Evolutionary conservation across 1,140 invertebrate genomes (phyloP), one percentile per base, ranked within the genome.

Genomic region (Aphis gossypii): DNA sequence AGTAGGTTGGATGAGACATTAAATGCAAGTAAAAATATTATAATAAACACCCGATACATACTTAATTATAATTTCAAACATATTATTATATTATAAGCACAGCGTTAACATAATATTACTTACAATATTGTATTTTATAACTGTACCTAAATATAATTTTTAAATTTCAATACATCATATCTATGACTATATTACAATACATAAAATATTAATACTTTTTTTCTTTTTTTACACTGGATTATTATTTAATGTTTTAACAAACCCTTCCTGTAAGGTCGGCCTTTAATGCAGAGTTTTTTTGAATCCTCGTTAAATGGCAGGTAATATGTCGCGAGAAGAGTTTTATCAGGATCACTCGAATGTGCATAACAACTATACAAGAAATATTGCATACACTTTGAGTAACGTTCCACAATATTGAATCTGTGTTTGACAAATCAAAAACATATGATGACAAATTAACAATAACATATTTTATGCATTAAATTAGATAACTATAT

Each of bases 301-400:
- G 60, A 14, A 14, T 14, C 11, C n/a, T n/a, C 60, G 1, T 11
- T n/a, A 14, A 1, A 0, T 76, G 60, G 30, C 30, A 20, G 3
- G 18, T 51, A 5, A 68, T n/a, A n/a, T 14, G 0, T n/a, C 11
- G 0, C 0, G 1, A 76, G 9, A 1, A n/a, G 5, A n/a, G 4
- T 76, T n/a, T n/a, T 30, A 0, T 18, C 0, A 4, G 2, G 1
- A 5, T n/a, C 30, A 3, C 4, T 1, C 30, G 18, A 35, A 5
- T n/a, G 8, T 14, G 4, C 5, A n/a, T 76, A 2, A 76, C 60
- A 76, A 18, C n/a, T 18, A n/a, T n/a, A 5, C 0, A 20, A 14
- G 60, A 35, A 76, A n/a, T 30, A 14, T 11, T n/a, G 0, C 60
- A 76, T n/a, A n/a, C 60, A 76, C 60, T 76, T 76, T 30, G 30